These are phyloP conservation scores for Astur gentilis DNA, from an alignment of 2,113 vertebrate genomes.

Conservation along the genomic window DNA sequence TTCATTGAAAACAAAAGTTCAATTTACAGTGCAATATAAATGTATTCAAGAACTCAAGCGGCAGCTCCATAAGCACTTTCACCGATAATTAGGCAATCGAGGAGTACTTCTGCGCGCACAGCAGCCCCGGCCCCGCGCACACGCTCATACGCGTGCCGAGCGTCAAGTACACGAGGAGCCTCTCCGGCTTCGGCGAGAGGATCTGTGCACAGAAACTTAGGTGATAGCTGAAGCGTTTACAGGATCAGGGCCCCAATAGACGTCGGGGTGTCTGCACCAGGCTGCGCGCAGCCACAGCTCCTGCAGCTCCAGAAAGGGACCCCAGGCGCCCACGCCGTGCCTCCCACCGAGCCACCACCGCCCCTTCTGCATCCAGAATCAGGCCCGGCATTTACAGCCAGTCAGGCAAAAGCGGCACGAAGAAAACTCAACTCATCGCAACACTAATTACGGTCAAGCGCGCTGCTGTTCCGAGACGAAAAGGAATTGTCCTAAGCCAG, in stretches of 20 bases:
- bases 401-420: background rate
- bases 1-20: conserved; percentile 39
- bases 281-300: background rate
- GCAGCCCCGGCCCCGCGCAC: background rate
- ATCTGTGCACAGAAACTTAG: background rate
- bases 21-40: conserved; percentile 50
- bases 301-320: background rate
- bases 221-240: background rate
- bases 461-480: background rate
- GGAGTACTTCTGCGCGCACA: background rate
- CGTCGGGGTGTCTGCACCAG: background rate
- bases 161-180: background rate
- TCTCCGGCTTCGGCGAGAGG: background rate
- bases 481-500: background rate
- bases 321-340: accelerated
- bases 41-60: background rate
- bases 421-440: background rate
- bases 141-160: background rate
- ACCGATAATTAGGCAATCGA: background rate
- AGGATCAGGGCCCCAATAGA: background rate
- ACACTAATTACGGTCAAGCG: background rate
- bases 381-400: background rate
- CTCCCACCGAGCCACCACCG: background rate
- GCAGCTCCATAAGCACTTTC: background rate
- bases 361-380: background rate